Percentiles rank a stretch among this genome's conserved stretches.
Conservation (phyloP, 1,140 invertebrate species). For the Eumeta japonica region DNA sequence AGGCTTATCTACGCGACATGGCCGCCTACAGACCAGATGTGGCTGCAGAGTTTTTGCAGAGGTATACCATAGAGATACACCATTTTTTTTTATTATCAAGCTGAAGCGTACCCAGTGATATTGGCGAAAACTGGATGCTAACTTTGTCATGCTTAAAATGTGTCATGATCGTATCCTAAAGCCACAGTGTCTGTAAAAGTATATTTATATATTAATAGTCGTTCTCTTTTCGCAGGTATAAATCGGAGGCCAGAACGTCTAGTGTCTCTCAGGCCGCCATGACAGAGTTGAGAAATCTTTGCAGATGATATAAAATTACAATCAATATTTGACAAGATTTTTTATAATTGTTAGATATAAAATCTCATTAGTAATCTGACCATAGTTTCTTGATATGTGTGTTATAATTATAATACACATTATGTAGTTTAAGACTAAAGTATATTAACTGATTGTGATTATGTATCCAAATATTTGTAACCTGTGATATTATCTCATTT, state of each 20-base stretch:
- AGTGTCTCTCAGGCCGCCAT: slow-evolving; percentile 34
- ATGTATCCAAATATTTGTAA: not conserved
- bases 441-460: not conserved
- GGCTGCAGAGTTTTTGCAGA: slow-evolving; percentile 33
- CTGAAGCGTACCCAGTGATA: not conserved
- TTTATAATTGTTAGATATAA: not conserved
- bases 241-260: slow-evolving; percentile 41
- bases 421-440: not conserved
- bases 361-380: not conserved
- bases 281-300: slow-evolving; percentile 33
- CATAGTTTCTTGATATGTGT: not conserved
- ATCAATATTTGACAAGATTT: not conserved
- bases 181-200: not conserved
- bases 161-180: not conserved
- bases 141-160: slow-evolving; percentile 3
- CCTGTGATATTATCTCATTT: not conserved
- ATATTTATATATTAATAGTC: not conserved
- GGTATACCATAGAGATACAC: slow-evolving; percentile 30
- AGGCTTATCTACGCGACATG: slow-evolving; percentile 42
- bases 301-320: slow-evolving; percentile 30
- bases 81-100: not conserved
- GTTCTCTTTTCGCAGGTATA: slow-evolving; percentile 32
- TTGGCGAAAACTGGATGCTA: not conserved
- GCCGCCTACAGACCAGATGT: slow-evolving; percentile 43
- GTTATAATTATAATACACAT: not conserved